Base-by-base conservation (phyloP, 1,140 invertebrate genomes). In the Calephelis virginiensis region DNA sequence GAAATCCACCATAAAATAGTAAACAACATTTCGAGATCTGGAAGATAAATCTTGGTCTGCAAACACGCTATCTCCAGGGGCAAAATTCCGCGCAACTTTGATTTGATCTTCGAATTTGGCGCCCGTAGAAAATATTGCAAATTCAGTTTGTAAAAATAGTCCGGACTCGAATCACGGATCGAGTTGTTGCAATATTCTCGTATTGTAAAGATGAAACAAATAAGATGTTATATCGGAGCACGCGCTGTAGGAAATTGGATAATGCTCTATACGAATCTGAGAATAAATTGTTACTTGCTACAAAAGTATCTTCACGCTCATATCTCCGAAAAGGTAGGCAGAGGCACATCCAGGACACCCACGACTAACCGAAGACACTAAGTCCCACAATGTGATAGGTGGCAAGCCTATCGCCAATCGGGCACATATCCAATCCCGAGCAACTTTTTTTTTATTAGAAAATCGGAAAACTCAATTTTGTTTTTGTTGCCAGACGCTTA, bases 21-120 rank as follows among this genome's bases (percentile, higher is more conserved):
- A 81, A 81, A 81, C 75, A 80, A 72, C 69, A 77, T 78, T 81
- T 77, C 73, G 67, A 67, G 67, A 73, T 75, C 70, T 76, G 72
- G 75, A 76, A 76, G 78, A 76, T 78, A 76, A 73, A 80, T 76
- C 74, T 76, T 66, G 68, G 45, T 71, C 71, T 62, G 75, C 77
- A 76, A 78, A 78, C 75, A 80, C 64, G 66, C 64, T 73, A 53
- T 63, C 63, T 73, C 74, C 76, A 68, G 68, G 72, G 72, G 78
- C 69, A 37, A 68, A 74, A 71, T 76, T 71, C 68, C 60, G 74
- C 69, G 69, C 65, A 72, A 80, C 60, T 80, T 80, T 80, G 76
- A 82, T 78, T 82, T 70, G 74, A 80, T 80, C 77, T 70, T 66
- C 28, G 73, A 75, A 78, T 78, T 78, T 66, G 68, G 70, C 49